Evolutionary conservation across 2,797 vertebrate genomes (phyloP), one percentile per base, ranked within the genome.

Genomic region (Pristis pectinata): DNA sequence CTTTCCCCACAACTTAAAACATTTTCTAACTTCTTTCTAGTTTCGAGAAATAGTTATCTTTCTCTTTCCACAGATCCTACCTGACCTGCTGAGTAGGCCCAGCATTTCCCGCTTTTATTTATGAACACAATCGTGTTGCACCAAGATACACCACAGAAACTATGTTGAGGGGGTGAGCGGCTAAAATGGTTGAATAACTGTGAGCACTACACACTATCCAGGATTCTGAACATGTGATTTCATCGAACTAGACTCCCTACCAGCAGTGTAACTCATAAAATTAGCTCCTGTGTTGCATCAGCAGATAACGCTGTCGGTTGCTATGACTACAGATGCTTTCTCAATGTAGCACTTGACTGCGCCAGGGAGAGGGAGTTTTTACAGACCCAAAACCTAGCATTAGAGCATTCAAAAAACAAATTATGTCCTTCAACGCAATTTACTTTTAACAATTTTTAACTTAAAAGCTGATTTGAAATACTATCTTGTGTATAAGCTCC

Each of bases 261-360:
- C 11, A 61, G 11, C 53, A 67, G 59, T 0, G 8, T 91, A 87
- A 91, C 87, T 91, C 87, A 91, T 91, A 91, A 91, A 91, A 91
- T 91, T 91, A 67, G n/a, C n/a, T 44, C 87, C 59, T 64, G 61
- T 91, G n/a, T 11, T 91, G 61, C 87, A 91, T 30, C 13, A 64
- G 87, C 19, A 67, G 59, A 91, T 91, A 67, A 22, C 37, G 17
- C 87, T 91, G 87, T 41, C 61, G 17, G 87, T 91, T 91, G 87
- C 87, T 91, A 91, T 91, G 64, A 91, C 87, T 37, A 91, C 87
- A 91, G 59, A 67, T 91, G 61, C 61, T 22, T 91, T 41, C 87
- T 91, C 87, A 41, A 41, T 67, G 37, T 91, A 37, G 87, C 22
- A n/a, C 87, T 64, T 91, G 87, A 67, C 17, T 91, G 34, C 56